Evolutionary conservation across 2,113 vertebrate genomes (phyloP).

Genomic region (Ictidomys tridecemlineatus): DNA sequence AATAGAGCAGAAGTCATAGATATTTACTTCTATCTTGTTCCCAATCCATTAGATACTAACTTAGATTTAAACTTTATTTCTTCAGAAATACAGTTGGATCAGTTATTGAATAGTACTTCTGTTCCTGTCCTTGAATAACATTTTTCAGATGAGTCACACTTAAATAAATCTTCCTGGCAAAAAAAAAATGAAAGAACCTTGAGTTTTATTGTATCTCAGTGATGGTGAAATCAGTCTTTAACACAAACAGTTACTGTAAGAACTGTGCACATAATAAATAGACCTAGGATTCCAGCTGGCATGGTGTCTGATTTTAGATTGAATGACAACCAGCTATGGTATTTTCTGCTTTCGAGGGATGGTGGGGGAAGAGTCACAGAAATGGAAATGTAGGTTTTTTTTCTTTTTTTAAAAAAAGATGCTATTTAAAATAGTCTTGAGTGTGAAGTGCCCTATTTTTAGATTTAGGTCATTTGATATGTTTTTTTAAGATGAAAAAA

Average conservation of each 20-base stretch:
- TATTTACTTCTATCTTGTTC: slow-evolving; percentile 64
- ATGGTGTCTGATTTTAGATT: slow-evolving; percentile 74
- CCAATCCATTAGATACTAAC: slow-evolving; percentile 20
- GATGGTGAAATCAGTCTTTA: slow-evolving; percentile 72
- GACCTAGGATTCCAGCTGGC: slow-evolving; percentile 74
- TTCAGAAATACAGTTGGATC: slow-evolving; percentile 57
- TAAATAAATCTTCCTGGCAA: slow-evolving; percentile 45
- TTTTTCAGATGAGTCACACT: slow-evolving; percentile 60
- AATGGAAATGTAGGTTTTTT: background rate
- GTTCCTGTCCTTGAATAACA: slow-evolving; percentile 72
- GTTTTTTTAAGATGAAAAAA: background rate
- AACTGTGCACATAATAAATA: slow-evolving; percentile 76
- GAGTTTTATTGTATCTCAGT: slow-evolving; percentile 55
- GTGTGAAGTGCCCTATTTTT: slow-evolving; percentile 65
- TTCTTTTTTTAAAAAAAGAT: background rate
- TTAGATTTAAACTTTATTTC: slow-evolving; percentile 51
- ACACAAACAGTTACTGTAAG: slow-evolving; percentile 77
- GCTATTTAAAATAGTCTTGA: slow-evolving; percentile 75
- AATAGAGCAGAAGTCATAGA: background rate
- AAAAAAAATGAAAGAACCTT: slow-evolving; percentile 44
- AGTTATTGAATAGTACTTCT: slow-evolving; percentile 45
- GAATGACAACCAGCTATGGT: slow-evolving; percentile 72
- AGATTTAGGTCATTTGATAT: slow-evolving; percentile 72
- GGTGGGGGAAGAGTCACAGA: slow-evolving; percentile 8
- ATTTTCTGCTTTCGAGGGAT: slow-evolving; percentile 66